A percentile compares a stretch with the other conserved stretches of the same genome.
Conservation (phyloP, 1,140 invertebrate genomes). For the Himalopsyche phryganea region DNA sequence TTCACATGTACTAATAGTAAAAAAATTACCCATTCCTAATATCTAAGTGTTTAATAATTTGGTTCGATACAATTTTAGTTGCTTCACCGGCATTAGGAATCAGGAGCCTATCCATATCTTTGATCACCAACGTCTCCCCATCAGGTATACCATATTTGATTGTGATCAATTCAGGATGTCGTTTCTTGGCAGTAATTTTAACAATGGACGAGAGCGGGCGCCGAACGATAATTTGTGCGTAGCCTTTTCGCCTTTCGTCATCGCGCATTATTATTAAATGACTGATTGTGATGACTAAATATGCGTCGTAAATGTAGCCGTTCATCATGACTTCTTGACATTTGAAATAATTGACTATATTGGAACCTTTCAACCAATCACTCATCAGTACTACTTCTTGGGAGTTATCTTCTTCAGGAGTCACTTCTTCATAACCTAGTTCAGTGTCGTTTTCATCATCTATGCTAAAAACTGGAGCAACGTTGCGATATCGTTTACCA, state of each 20-base stretch:
- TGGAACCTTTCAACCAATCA: constrained; percentile 77
- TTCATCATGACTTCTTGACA: constrained; percentile 90
- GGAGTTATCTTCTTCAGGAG: constrained; percentile 39
- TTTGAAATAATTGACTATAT: constrained; percentile 80
- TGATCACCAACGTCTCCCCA: constrained; percentile 68
- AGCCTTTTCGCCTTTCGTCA: constrained; percentile 67
- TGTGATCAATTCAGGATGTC: constrained; percentile 90
- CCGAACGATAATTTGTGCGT: constrained; percentile 79
- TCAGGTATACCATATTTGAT: constrained; percentile 86
- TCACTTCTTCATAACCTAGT: constrained; percentile 40
- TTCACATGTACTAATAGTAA: no score
- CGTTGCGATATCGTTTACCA: constrained; percentile 85
- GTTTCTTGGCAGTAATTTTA: constrained; percentile 93
- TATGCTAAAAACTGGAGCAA: constrained; percentile 91
- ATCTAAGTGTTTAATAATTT: constrained; percentile 49
- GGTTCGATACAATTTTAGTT: constrained; percentile 69
- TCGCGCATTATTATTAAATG: constrained; percentile 87
- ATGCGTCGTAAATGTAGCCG: constrained; percentile 80
- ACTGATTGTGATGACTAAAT: constrained; percentile 82
- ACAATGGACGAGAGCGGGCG: constrained; percentile 85
- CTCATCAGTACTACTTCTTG: constrained; percentile 47
- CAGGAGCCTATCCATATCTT: constrained; percentile 87
- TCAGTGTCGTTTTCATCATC: constrained; percentile 83
- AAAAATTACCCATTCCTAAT: no score
- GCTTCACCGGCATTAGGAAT: constrained; percentile 90